These are phyloP conservation scores for Nylanderia fulva DNA, from an alignment of 1,140 invertebrate species.

Conservation along the genomic window DNA sequence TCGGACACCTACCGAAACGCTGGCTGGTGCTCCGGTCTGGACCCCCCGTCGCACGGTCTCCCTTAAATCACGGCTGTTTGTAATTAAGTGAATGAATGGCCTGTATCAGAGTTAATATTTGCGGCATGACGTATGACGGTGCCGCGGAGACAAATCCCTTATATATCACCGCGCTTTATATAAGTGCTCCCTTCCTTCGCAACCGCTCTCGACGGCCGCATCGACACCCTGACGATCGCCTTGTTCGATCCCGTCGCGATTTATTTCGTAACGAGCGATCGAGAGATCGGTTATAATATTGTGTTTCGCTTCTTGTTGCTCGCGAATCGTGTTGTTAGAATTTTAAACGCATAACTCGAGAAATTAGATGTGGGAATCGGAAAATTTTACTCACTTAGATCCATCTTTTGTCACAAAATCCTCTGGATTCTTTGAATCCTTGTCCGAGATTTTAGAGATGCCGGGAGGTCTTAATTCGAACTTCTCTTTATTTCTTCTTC, in stretches of 20 bases:
- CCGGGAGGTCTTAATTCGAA: too few relatives aligned
- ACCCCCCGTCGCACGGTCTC: slow-evolving; percentile 81
- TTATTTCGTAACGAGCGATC: slow-evolving; percentile 48
- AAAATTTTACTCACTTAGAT: too few relatives aligned
- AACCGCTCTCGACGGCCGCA: slow-evolving; percentile 35
- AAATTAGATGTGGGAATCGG: not conserved
- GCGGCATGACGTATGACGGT: slow-evolving; percentile 85
- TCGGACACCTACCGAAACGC: slow-evolving; percentile 81
- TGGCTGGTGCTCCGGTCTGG: slow-evolving; percentile 73
- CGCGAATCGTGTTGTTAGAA: slow-evolving; percentile 3
- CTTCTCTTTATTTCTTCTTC: too few relatives aligned
- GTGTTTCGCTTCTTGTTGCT: not conserved
- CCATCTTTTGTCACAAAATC: too few relatives aligned
- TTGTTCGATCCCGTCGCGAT: slow-evolving; percentile 51
- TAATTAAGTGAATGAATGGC: slow-evolving; percentile 87
- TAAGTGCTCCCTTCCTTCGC: slow-evolving; percentile 57
- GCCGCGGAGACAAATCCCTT: slow-evolving; percentile 85
- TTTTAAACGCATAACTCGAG: not conserved
- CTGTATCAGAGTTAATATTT: slow-evolving; percentile 87
- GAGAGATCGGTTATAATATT: slow-evolving; percentile 1
- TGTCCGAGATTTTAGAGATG: not conserved
- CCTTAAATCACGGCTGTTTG: slow-evolving; percentile 86
- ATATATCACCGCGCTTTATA: slow-evolving; percentile 84
- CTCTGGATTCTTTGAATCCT: not conserved
- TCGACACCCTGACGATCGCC: slow-evolving; percentile 42